Conservation (phyloP, 2,113 vertebrate genomes). For the Peucedramus taeniatus region DNA sequence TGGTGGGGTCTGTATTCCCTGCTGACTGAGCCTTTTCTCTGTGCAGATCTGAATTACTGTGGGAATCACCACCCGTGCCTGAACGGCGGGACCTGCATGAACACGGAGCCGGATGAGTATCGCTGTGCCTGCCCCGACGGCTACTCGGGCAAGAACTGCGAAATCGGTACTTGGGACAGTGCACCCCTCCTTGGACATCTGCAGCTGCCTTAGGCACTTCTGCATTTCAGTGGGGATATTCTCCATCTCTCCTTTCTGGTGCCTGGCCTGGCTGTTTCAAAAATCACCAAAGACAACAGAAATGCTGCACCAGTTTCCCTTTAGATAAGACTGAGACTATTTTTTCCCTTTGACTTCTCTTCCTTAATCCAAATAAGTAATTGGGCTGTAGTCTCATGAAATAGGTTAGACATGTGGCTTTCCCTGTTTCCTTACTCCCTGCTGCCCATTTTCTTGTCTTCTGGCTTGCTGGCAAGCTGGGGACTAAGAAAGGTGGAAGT, state of each 20-base stretch:
- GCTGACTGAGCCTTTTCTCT: not conserved
- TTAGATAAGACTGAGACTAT: not conserved
- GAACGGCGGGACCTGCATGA: constrained; percentile 92
- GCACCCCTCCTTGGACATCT: not conserved
- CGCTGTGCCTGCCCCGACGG: constrained; percentile 88
- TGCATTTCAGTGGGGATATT: not conserved
- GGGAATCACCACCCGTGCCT: constrained; percentile 90
- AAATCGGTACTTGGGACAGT: constrained; percentile 77
- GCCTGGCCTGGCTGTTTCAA: not conserved
- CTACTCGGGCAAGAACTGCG: constrained; percentile 92
- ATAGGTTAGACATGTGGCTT: not conserved
- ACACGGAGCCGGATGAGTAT: constrained; percentile 90
- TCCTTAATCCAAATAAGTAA: not conserved
- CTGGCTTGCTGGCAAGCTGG: not conserved
- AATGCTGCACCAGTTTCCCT: not conserved
- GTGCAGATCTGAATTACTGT: constrained; percentile 93
- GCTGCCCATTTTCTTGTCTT: not conserved
- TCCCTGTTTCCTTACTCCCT: not conserved
- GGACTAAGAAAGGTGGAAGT: not conserved
- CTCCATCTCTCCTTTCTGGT: not conserved
- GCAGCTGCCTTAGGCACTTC: not conserved
- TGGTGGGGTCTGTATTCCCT: not conserved
- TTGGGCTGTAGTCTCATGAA: not conserved
- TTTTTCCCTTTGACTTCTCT: not conserved
- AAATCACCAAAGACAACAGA: not conserved